Conservation (phyloP, 2,113 vertebrate genomes). For the Scytalopus superciliaris region DNA sequence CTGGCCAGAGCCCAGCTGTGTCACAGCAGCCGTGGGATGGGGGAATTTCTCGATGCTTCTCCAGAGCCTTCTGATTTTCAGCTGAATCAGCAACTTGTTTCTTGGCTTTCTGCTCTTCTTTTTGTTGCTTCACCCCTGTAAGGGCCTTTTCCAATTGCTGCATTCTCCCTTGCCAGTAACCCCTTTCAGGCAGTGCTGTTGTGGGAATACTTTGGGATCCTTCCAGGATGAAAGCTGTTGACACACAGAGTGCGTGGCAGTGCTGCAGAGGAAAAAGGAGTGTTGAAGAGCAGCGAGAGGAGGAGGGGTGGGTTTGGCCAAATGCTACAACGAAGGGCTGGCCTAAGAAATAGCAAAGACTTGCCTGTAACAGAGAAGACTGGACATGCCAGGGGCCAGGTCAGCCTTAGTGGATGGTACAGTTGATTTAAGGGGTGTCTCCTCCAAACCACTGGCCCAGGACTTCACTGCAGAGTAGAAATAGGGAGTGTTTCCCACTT, state of each 20-base stretch:
- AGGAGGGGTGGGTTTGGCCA: not conserved
- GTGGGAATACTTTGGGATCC: not conserved
- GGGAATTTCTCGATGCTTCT: not conserved
- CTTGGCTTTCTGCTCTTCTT: not conserved
- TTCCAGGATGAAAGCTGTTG: not conserved
- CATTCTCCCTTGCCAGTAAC: not conserved
- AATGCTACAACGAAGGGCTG: rapidly evolving
- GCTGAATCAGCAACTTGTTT: slow-evolving; percentile 2
- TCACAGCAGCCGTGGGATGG: rapidly evolving
- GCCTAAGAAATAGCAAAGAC: not conserved
- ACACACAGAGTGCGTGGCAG: not conserved
- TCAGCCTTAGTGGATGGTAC: not conserved
- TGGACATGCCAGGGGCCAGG: not conserved
- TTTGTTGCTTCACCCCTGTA: not conserved
- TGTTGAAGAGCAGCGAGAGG: not conserved
- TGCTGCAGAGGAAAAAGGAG: not conserved
- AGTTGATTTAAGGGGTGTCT: not conserved
- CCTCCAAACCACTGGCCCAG: not conserved
- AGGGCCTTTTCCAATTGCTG: not conserved
- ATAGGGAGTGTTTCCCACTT: not conserved
- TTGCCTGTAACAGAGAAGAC: not conserved
- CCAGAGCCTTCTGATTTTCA: not conserved
- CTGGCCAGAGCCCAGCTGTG: not conserved
- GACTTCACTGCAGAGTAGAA: not conserved
- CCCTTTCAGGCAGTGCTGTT: not conserved